Evolutionary conservation across 53 echinoderm and acorn worm genomes (phyloP), one percentile per base, ranked within the genome.

Genomic region (Zoroaster sp.): DNA sequence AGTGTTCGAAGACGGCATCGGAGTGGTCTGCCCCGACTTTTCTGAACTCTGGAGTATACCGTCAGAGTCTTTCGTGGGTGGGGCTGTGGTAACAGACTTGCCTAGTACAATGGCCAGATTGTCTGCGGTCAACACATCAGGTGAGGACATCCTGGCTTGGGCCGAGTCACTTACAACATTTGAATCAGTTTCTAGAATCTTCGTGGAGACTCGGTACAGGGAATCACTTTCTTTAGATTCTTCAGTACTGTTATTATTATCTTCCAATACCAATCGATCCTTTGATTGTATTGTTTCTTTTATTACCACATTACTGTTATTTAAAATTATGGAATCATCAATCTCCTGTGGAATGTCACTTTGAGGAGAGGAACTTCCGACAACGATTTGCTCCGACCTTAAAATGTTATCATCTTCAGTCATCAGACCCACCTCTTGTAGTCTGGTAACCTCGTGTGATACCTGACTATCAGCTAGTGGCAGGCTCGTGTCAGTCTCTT

Each of bases 171-270:
- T 51, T 31, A 34, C 42, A 13, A 8, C 20, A 33, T 14, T 11
- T 69, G 34, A 33, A 41, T 31, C 76, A 31, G 34, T 76, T 31
- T 10, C 76, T 34, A 33, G 46, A 45, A 5, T 4, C 4, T 31
- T 17, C 45, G 28, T 6, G 17, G 45, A 0, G 45, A 14, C 75
- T 31, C 12, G 34, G 15, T 30, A 17, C 7, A 34, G 32, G 18
- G 52, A 76, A 32, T 32, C 28, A 11, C 33, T 34, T 31, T 76
- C 42, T 35, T 52, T 35, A 14, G 31, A 34, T 32, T 76, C 51
- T 14, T 31, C 76, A 51, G 46, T 76, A 51, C 76, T 49, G 52
- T 76, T 76, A 51, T 76, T 76, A 34, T 76, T 49, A 46, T 42
- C 42, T 46, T 76, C 76, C 7, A 40, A 23, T 41, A 28, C 28